These are phyloP conservation scores for Alectoris magna DNA, from an alignment of 2,797 vertebrate species.

Conservation along the genomic window DNA sequence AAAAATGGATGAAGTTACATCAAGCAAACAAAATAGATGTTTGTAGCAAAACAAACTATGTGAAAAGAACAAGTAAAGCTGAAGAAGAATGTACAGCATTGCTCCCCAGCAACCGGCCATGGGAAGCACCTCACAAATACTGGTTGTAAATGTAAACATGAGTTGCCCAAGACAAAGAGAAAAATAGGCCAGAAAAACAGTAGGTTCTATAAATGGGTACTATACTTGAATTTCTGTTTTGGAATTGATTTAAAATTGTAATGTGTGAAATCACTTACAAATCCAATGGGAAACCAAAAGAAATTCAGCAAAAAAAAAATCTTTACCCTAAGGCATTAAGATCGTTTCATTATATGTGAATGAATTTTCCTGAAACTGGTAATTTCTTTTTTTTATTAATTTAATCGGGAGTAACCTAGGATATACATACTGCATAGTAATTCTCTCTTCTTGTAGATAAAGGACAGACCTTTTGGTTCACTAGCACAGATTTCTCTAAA, in stretches of 20 bases:
- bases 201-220: not conserved
- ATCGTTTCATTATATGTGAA: not conserved
- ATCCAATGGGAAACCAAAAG: not conserved
- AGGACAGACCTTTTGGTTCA: not conserved
- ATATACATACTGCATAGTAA: not conserved
- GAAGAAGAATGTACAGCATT: not conserved
- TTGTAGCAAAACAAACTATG: not conserved
- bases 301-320: slow-evolving; percentile 2
- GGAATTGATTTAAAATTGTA: slow-evolving; percentile 15
- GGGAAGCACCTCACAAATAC: not conserved
- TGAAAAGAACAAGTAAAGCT: not conserved
- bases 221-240: slow-evolving; percentile 29
- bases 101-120: not conserved
- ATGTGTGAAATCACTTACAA: slow-evolving; percentile 10
- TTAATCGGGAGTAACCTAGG: not conserved
- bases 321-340: not conserved
- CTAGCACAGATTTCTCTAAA: not conserved
- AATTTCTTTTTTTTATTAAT: not conserved
- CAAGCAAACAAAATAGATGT: not conserved
- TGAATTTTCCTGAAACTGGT: not conserved
- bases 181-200: not conserved
- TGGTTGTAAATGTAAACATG: not conserved
- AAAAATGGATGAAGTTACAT: slow-evolving; percentile 8
- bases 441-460: not conserved
- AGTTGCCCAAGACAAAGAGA: not conserved